Conservation (phyloP, 2,113 vertebrate genomes). For the Laticauda laticaudata region DNA sequence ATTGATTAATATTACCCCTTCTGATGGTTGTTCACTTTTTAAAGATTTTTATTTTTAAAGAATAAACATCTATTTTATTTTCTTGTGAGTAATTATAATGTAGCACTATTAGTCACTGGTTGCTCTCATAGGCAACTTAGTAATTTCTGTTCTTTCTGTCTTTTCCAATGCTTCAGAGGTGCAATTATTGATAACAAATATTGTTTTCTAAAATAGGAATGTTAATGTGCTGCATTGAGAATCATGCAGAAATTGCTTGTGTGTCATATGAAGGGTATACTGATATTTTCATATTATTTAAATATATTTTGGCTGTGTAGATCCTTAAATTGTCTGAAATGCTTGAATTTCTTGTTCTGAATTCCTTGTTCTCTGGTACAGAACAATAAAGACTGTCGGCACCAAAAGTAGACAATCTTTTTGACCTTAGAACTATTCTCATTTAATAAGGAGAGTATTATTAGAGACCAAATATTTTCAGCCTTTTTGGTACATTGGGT, state of each 20-base stretch:
- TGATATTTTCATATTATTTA: background rate
- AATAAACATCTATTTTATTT: background rate
- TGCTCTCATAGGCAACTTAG: background rate
- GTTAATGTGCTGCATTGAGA: background rate
- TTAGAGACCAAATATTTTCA: background rate
- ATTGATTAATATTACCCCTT: background rate
- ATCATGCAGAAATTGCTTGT: background rate
- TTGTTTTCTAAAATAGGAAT: background rate
- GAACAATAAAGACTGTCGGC: background rate
- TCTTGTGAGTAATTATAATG: background rate
- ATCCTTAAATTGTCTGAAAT: background rate
- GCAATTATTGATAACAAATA: background rate
- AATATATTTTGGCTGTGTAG: background rate
- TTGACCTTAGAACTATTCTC: background rate
- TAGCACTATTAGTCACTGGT: background rate
- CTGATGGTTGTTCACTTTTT: background rate
- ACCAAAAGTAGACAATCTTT: background rate
- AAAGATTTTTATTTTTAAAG: background rate
- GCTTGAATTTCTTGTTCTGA: background rate
- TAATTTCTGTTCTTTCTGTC: background rate
- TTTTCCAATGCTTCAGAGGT: background rate
- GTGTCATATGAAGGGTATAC: background rate
- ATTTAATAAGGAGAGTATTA: background rate
- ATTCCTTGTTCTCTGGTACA: background rate
- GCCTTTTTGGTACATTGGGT: background rate